Conservation (phyloP, 2,797 vertebrate genomes). For the Pseudopleuronectes americanus region DNA sequence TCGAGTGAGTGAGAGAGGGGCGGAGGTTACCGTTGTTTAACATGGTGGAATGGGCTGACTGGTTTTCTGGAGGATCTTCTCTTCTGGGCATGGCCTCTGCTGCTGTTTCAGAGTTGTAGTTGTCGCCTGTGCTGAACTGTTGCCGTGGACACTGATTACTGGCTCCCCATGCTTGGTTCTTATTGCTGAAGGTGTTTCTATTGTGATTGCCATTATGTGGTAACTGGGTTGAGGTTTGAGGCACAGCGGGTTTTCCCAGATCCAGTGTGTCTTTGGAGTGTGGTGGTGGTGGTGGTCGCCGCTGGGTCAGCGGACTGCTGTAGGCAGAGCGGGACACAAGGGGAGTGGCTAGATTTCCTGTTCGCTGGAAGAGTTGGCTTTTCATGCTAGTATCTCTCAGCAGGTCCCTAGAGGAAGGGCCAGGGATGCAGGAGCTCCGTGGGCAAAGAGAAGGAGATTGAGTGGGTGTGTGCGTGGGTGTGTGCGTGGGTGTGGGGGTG, state of each 20-base stretch:
- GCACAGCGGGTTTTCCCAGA: slow-evolving; percentile 24
- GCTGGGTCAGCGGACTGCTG: slow-evolving; percentile 79
- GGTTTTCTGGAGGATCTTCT: slow-evolving; percentile 37
- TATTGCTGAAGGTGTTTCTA: slow-evolving; percentile 67
- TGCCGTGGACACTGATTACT: slow-evolving; percentile 41
- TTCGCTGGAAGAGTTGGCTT: slow-evolving; percentile 71
- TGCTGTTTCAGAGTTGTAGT: slow-evolving; percentile 45
- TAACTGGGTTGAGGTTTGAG: slow-evolving; percentile 23
- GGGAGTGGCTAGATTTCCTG: slow-evolving; percentile 51
- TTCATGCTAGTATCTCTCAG: slow-evolving; percentile 66
- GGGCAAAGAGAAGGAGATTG: slow-evolving; percentile 65
- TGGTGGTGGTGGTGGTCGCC: slow-evolving; percentile 45
- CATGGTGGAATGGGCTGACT: slow-evolving; percentile 12
- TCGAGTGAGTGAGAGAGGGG: not conserved
- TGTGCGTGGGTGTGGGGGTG: slow-evolving; percentile 45
- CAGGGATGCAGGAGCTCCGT: slow-evolving; percentile 51
- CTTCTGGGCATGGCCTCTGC: slow-evolving; percentile 7
- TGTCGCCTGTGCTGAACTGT: slow-evolving; percentile 56
- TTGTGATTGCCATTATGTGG: slow-evolving; percentile 69
- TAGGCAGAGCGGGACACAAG: slow-evolving; percentile 79
- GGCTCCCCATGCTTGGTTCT: slow-evolving; percentile 67
- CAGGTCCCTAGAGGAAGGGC: slow-evolving; percentile 56
- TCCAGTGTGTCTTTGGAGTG: slow-evolving; percentile 75
- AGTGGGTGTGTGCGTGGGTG: slow-evolving; percentile 42
- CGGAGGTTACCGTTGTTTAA: slow-evolving; percentile 66